These are phyloP conservation scores for Nesogale talazaci DNA, from an alignment of 2,113 vertebrate species.

Conservation along the genomic window DNA sequence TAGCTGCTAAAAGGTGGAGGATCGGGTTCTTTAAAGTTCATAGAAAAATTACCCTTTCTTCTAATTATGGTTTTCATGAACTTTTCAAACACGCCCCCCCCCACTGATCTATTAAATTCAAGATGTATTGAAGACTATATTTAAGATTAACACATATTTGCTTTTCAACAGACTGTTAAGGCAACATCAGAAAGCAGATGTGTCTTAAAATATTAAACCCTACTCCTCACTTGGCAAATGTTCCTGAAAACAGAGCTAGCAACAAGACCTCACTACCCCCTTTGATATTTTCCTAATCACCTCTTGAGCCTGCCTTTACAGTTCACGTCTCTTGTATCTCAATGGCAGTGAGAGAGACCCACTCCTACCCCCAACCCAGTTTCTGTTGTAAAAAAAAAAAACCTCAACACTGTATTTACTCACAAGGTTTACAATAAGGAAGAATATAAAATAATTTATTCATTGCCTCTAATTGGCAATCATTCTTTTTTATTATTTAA, in stretches of 20 bases:
- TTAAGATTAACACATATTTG: not conserved
- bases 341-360: constrained; percentile 63
- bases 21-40: not conserved
- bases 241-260: constrained; percentile 9
- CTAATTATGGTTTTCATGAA: too few relatives aligned
- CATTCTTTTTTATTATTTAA: constrained; percentile 53
- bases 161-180: constrained; percentile 45
- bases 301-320: constrained; percentile 28
- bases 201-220: constrained; percentile 35
- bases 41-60: too few relatives aligned
- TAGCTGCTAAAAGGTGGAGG: constrained; percentile 5
- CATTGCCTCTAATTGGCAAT: constrained; percentile 51
- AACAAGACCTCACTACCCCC: constrained; percentile 26
- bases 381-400: constrained; percentile 58
- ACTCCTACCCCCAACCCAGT: not conserved
- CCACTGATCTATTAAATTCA: not conserved
- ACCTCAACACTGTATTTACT: constrained; percentile 54
- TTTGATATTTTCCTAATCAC: constrained; percentile 33
- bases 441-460: constrained; percentile 48
- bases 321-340: constrained; percentile 52
- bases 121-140: constrained; percentile 19
- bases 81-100: too few relatives aligned
- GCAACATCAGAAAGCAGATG: constrained; percentile 59
- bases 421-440: constrained; percentile 44
- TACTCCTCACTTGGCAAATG: not conserved